phyloP scores from a whole-genome alignment of 2,113 vertebrate genomes.

The Leucopsar rothschildi region DNA sequence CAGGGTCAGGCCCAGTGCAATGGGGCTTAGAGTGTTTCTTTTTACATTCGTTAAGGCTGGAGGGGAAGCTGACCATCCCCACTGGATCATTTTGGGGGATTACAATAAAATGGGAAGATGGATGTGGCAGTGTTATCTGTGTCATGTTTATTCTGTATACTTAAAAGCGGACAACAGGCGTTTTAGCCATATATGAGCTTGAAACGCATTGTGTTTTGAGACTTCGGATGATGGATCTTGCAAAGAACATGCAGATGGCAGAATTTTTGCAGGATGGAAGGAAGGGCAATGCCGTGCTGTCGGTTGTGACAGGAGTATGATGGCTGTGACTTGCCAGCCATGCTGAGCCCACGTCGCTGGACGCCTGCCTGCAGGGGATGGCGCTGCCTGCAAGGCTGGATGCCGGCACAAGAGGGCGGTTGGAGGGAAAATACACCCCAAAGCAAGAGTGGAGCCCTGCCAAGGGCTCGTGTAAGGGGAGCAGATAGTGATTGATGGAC shows the following conservation, averaged over 20 bases:
- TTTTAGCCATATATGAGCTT: not conserved
- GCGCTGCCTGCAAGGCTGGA: not conserved
- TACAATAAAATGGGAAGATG: conserved; percentile 54
- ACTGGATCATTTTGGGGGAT: not conserved
- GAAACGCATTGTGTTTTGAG: accelerated
- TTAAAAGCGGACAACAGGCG: not conserved
- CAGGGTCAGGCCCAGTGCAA: not conserved
- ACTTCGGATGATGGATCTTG: not conserved
- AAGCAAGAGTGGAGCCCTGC: not conserved
- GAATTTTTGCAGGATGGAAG: not conserved
- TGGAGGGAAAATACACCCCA: not conserved
- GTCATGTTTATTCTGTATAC: not conserved
- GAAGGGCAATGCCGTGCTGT: not conserved
- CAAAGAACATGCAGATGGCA: not conserved
- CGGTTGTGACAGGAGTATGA: not conserved
- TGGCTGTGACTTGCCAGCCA: accelerated
- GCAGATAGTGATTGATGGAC: not conserved
- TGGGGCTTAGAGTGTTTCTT: not conserved
- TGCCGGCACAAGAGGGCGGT: not conserved
- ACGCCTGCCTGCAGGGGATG: not conserved
- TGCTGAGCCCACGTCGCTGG: accelerated
- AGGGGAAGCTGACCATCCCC: not conserved
- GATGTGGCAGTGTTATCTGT: not conserved
- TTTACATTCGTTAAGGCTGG: not conserved
- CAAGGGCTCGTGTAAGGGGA: not conserved